Base-by-base conservation (phyloP, 2,888 invertebrate genomes). In the Cryptocephalus moraei region DNA sequence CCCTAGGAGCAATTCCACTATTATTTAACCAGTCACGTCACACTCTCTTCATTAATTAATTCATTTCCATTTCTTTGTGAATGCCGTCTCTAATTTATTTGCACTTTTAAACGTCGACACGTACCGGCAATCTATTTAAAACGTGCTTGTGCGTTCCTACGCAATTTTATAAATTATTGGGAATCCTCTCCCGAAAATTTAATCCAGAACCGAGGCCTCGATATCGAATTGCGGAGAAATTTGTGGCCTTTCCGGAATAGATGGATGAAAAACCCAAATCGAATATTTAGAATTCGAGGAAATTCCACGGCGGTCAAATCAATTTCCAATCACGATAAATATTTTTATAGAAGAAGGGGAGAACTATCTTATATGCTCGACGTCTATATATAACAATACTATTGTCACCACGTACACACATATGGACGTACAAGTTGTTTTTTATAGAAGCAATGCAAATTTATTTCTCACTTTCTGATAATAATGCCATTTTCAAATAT, bases 31-130 rank as follows among this genome's bases (percentile, higher is more conserved):
- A 6, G n/a, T 36, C 36, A 36, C 36, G 36, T 36, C 11, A 22
- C n/a, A 2, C 4, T 40, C 45, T 41, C 43, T 46, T 50, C 49
- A 50, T 53, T 52, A 54, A 56, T 56, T 56, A 54, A 51, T 54
- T 54, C 52, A 50, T 54, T 50, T 41, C 45, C 47, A 47, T 49
- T 54, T 49, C 49, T 55, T 49, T 47, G 53, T 49, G 50, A 47
- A 49, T 44, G 48, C 49, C 14, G 36, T 43, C 42, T 52, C 49
- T 49, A 52, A 53, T 56, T 56, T 54, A 54, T 54, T 54, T 56
- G 50, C 56, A 49, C 51, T 56, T 54, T 56, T 54, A 56, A 52
- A 54, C 47, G 56, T 51, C 52, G 50, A 51, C 56, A 56, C 56
- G 56, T 56, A 42, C 44, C 43, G 41, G 49, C 52, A 46, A 52